Conservation (phyloP, 2,888 invertebrate species). For the Volucella inflata region DNA sequence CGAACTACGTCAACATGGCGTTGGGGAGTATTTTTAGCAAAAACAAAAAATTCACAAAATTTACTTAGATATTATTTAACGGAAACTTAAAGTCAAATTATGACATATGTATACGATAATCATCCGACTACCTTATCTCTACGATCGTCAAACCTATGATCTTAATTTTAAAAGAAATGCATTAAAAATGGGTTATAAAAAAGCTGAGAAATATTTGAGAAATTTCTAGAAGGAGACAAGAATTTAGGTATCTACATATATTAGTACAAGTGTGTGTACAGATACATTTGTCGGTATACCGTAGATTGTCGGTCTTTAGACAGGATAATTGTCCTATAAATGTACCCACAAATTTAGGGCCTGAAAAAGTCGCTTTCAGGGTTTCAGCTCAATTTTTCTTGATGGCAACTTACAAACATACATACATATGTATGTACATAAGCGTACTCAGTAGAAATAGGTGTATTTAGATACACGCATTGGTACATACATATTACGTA, state of each 20-base stretch:
- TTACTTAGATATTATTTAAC: too few species aligned
- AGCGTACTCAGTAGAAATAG: not conserved
- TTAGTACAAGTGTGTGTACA: too few species aligned
- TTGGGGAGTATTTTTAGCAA: constrained; percentile 11
- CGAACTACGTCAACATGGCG: constrained; percentile 30
- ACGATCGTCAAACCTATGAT: constrained; percentile 34
- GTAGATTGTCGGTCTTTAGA: too few species aligned
- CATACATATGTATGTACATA: not conserved
- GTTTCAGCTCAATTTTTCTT: not conserved
- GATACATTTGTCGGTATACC: too few species aligned
- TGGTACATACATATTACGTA: not conserved
- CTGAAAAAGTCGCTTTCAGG: too few species aligned
- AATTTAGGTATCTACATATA: too few species aligned
- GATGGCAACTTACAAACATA: not conserved
- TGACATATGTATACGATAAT: not conserved
- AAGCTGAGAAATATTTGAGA: not conserved
- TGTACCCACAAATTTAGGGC: too few species aligned
- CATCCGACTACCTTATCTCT: not conserved
- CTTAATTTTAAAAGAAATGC: not conserved
- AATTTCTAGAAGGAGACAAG: not conserved
- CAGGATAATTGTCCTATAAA: too few species aligned
- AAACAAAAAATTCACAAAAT: not conserved
- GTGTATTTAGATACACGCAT: not conserved
- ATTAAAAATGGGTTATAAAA: not conserved
- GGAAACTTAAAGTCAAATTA: too few species aligned